Evolutionary conservation across 2,797 vertebrate species (phyloP).

Genomic region (Malurus leucopterus): DNA sequence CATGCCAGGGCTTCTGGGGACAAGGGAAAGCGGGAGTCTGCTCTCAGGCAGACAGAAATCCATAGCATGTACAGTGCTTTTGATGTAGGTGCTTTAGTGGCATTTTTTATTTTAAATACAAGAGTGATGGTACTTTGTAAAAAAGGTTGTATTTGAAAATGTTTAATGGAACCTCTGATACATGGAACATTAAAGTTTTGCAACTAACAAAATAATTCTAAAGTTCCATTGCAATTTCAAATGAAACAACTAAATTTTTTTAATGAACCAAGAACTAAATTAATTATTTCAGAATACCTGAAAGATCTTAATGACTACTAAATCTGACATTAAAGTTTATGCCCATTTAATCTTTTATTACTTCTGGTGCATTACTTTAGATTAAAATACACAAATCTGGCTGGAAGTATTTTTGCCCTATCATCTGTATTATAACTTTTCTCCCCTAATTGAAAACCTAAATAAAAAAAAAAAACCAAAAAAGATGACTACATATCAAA

Average conservation of each 20-base stretch:
- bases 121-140: neutral
- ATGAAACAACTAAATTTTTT: neutral
- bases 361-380: neutral
- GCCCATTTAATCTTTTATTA: constrained; percentile 3
- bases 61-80: neutral
- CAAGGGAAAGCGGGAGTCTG: neutral
- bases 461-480: neutral
- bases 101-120: neutral
- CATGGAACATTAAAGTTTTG: neutral
- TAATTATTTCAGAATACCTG: neutral
- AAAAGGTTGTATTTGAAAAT: neutral
- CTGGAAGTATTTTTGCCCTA: neutral
- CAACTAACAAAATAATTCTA: neutral
- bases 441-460: neutral
- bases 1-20: neutral
- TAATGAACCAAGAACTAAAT: neutral
- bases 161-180: neutral
- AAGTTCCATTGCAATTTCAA: neutral
- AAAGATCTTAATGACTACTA: neutral
- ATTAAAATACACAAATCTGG: neutral
- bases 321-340: neutral
- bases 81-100: neutral
- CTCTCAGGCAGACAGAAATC: neutral
- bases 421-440: neutral
- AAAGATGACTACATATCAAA: neutral